Evolutionary conservation across 2,113 vertebrate species (phyloP).

Genomic region (Haliaeetus leucogaster): DNA sequence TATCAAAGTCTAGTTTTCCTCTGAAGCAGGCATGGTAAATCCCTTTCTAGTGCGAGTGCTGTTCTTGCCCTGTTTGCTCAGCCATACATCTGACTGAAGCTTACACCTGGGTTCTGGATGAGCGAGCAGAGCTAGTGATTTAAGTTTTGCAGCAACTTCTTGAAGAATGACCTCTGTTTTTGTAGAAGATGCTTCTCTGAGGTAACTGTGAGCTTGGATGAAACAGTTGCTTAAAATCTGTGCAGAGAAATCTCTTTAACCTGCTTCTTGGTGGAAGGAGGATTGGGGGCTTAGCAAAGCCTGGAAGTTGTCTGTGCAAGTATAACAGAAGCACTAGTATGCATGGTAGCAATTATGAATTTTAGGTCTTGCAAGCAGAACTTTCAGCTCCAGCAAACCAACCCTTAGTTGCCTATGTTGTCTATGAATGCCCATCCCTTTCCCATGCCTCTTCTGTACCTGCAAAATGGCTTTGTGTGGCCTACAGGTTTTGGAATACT

Average conservation of each 20-base stretch:
- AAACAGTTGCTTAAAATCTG: neutral
- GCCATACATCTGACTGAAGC: neutral
- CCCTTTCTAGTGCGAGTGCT: neutral
- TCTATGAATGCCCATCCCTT: neutral
- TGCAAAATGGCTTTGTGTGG: neutral
- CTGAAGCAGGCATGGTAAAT: neutral
- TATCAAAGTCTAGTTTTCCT: neutral
- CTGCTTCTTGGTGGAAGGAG: neutral
- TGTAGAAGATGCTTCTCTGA: neutral
- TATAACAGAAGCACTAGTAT: rapidly evolving
- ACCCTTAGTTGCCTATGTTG: rapidly evolving
- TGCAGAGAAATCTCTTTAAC: neutral
- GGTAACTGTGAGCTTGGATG: neutral
- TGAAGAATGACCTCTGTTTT: neutral
- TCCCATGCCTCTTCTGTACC: neutral
- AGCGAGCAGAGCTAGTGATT: neutral
- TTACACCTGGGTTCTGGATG: neutral
- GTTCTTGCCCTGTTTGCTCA: neutral
- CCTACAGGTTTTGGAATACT: neutral
- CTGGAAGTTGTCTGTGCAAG: neutral
- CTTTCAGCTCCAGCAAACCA: neutral
- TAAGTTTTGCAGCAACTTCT: neutral
- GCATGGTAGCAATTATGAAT: rapidly evolving
- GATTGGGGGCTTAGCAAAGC: neutral
- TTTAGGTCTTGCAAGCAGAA: neutral